Evolutionary conservation across 2,888 invertebrate genomes (phyloP), one percentile per base, ranked within the genome.

Genomic region (Koerneria pararmatus): DNA sequence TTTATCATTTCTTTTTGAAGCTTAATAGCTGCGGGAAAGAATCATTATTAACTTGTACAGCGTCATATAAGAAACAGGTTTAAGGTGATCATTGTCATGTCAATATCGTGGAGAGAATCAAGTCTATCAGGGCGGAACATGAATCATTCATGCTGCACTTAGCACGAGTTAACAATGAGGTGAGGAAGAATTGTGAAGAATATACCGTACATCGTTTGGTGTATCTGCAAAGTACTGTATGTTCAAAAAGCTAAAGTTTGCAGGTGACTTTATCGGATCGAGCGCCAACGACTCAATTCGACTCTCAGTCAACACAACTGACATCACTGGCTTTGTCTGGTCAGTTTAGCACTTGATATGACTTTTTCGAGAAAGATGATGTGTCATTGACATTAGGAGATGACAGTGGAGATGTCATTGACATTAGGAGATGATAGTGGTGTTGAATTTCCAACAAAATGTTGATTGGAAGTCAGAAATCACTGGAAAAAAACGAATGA

Each of bases 101-200:
- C 0, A 93, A 95, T 86, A 88, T 95, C 72, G 94, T 92, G 90
- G 92, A 93, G 11, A 92, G 93, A 86, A 87, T 98, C 77, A 93
- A 56, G 34, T 90, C 91, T 83, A 95, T 95, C 73, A 87, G 95
- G 31, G 94, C 95, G 80, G 94, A 97, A 84, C 95, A 97, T 84
- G 93, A 95, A 71, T 92, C 93, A 83, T 98, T 94, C 83, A 95
- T 95, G 71, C 93, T 93, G 11, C 95, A 95, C 84, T 86, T 97
- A 69, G 93, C 95, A 0, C 87, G 93, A 75, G 92, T 93, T 82
- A 92, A 91, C 69, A 88, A 88, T 78, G 88, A 88, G 84, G 87
- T 87, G 60, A 71, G 71, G 31, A 35, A 27, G 19, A 15, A 31
- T 27, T 37, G 1, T 8, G 32, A n/a, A 27, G 27, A 24, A 3